phyloP scores from a whole-genome alignment of 53 echinoderm and acorn worm genomes.

The Pentamera pediparva region DNA sequence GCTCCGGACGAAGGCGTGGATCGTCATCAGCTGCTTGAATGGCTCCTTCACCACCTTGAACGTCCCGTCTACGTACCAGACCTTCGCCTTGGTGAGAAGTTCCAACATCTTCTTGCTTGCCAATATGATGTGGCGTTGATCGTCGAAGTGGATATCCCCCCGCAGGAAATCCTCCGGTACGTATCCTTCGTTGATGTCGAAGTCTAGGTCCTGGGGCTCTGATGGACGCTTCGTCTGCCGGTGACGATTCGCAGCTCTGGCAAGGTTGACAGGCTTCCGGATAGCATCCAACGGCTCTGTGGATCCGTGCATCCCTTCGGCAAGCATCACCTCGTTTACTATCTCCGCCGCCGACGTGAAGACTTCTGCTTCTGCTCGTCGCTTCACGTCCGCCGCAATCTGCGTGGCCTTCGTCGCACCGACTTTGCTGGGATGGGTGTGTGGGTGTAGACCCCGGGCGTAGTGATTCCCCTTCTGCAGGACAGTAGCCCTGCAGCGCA shows the following conservation, averaged over 20 bases:
- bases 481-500: constrained; percentile 18
- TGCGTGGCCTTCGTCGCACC: not conserved
- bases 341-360: constrained; percentile 29
- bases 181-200: not conserved
- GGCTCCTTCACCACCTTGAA: constrained; percentile 54
- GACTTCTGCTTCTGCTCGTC: not conserved
- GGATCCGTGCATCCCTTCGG: not conserved
- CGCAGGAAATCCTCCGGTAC: constrained; percentile 28
- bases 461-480: constrained; percentile 4
- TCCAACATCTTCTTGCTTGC: constrained; percentile 27
- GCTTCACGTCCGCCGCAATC: constrained; percentile 4
- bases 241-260: constrained; percentile 24
- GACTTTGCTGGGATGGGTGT: constrained; percentile 7
- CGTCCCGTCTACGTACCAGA: constrained; percentile 57
- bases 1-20: constrained; percentile 51
- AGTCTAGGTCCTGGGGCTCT: constrained; percentile 22
- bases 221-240: constrained; percentile 24
- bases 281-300: not conserved
- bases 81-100: constrained; percentile 40
- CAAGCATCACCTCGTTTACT: not conserved
- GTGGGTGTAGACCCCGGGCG: not conserved
- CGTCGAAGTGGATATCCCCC: constrained; percentile 25
- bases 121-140: constrained; percentile 37
- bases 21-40: constrained; percentile 47
- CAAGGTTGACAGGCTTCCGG: constrained; percentile 28